Percentiles rank a stretch among this genome's conserved stretches.
phyloP scores from a whole-genome alignment of 1,140 invertebrate species.

The Teleopsis dalmanni region DNA sequence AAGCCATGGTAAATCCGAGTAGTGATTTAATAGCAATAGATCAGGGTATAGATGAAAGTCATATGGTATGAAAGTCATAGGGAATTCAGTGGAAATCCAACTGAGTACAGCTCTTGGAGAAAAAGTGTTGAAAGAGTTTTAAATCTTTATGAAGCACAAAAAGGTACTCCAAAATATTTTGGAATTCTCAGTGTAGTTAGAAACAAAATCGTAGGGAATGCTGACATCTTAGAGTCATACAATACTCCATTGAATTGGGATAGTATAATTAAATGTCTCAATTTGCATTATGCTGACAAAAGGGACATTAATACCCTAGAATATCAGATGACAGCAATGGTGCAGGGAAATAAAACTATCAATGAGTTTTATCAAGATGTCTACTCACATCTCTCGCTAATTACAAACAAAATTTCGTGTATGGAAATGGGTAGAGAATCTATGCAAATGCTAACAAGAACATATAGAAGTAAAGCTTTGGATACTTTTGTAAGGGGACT shows the following conservation, averaged over 20 bases:
- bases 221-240: conserved; percentile 10
- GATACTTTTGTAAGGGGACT: conserved; percentile 13
- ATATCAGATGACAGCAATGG: conserved; percentile 11
- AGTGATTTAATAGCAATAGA: too few relatives aligned
- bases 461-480: conserved; percentile 10
- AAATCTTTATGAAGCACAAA: background rate
- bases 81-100: background rate
- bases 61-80: background rate
- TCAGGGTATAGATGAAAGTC: too few relatives aligned
- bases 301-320: conserved; percentile 9
- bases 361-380: conserved; percentile 14
- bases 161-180: background rate
- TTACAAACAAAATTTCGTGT: conserved; percentile 6
- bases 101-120: conserved; percentile 8
- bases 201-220: conserved; percentile 1
- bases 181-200: background rate
- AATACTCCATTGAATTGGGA: conserved; percentile 11
- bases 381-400: conserved; percentile 7
- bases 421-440: conserved; percentile 1
- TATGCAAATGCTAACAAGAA: background rate
- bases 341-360: conserved; percentile 11
- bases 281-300: conserved; percentile 12
- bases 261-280: conserved; percentile 8
- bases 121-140: too few relatives aligned
- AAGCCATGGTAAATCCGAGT: too few relatives aligned